phyloP scores from a whole-genome alignment of 2,888 invertebrate genomes.

The Eucriotettix oculatus region DNA sequence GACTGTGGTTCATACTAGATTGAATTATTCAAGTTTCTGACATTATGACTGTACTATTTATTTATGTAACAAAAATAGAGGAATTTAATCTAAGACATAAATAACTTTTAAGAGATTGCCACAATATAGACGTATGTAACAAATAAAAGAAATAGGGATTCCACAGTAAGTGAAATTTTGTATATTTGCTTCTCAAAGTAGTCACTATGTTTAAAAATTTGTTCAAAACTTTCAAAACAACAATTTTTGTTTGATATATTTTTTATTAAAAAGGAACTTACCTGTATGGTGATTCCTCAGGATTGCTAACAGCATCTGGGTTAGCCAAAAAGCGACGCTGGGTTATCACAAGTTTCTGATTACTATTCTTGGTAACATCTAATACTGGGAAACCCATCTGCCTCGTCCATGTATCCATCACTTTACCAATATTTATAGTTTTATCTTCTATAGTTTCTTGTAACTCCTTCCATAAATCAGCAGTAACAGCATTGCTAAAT shows the following conservation, averaged over 20 bases:
- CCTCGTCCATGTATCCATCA: conserved; percentile 79
- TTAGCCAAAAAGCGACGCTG: conserved; percentile 64
- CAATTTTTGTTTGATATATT: background rate
- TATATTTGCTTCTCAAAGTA: too few species aligned
- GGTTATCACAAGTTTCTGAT: conserved; percentile 23
- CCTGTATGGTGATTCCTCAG: conserved; percentile 26
- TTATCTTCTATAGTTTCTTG: conserved; percentile 33
- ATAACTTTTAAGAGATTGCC: too few species aligned
- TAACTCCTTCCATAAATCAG: conserved; percentile 54
- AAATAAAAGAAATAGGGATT: too few species aligned
- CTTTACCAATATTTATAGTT: conserved; percentile 34
- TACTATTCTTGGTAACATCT: conserved; percentile 31
- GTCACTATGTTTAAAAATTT: too few species aligned
- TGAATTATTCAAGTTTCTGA: too few species aligned
- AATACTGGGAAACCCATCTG: conserved; percentile 81
- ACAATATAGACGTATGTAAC: too few species aligned
- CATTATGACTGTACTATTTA: too few species aligned
- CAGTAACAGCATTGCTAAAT: conserved; percentile 63
- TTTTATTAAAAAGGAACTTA: conserved; percentile 15
- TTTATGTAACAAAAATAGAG: too few species aligned
- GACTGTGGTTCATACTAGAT: too few species aligned
- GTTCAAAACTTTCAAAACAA: background rate
- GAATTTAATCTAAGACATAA: too few species aligned
- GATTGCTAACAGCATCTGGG: conserved; percentile 35
- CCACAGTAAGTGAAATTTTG: too few species aligned